A percentile compares a stretch with the other conserved stretches of the same genome.
Conservation (phyloP, 2,888 invertebrate species). For the Ochropacha duplaris region DNA sequence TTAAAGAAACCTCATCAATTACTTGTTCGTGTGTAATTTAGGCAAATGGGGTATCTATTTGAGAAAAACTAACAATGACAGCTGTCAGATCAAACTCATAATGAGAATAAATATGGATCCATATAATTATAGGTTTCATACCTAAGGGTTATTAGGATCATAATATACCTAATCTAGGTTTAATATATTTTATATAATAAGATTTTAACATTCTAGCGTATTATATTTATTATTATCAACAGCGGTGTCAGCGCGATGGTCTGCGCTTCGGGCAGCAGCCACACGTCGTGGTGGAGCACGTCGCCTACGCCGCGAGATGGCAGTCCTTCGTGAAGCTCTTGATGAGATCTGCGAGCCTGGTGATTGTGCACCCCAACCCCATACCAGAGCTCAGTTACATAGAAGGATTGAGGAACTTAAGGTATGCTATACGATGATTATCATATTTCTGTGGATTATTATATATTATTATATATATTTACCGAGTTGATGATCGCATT, state of each 20-base stretch:
- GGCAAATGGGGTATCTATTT: too few species aligned
- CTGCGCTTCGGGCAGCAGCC: constrained; percentile 72
- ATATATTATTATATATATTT: too few species aligned
- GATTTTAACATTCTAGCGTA: not conserved
- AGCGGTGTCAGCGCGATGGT: constrained; percentile 79
- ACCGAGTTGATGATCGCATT: not conserved
- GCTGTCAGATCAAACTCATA: not conserved
- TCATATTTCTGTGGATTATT: too few species aligned
- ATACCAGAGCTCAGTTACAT: constrained; percentile 72
- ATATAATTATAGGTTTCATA: too few species aligned
- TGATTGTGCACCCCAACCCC: constrained; percentile 82
- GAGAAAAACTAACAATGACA: not conserved
- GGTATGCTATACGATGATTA: too few species aligned
- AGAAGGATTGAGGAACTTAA: constrained; percentile 75
- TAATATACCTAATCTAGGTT: too few species aligned
- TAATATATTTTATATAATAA: too few species aligned
- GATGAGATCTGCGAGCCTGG: constrained; percentile 84
- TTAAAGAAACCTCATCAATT: not conserved
- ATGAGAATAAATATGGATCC: too few species aligned
- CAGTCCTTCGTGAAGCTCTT: constrained; percentile 82
- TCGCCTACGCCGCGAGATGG: constrained; percentile 84
- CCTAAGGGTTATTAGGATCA: too few species aligned
- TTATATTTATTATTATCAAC: constrained; percentile 30
- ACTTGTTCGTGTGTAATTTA: too few species aligned
- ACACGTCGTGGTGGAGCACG: constrained; percentile 73